phyloP scores from a whole-genome alignment of 2,888 invertebrate genomes.

The Meteorus colon region DNA sequence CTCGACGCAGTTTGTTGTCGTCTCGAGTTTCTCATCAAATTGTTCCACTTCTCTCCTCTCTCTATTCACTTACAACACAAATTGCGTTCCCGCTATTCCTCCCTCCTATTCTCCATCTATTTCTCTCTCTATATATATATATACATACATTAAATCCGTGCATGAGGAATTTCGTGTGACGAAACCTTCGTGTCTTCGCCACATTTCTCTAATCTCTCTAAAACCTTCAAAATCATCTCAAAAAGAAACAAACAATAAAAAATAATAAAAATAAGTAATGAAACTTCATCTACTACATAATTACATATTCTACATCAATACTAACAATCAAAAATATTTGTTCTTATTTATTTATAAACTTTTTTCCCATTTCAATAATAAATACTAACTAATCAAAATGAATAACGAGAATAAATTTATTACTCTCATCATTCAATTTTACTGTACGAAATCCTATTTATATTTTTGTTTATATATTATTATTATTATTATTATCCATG shows the following conservation, averaged over 20 bases:
- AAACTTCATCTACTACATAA: neutral
- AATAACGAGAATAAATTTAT: neutral
- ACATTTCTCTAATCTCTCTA: slow-evolving; percentile 13
- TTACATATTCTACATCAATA: too few relatives aligned
- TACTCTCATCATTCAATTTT: neutral
- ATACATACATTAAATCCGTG: slow-evolving; percentile 1
- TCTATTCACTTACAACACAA: neutral
- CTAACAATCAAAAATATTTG: too few relatives aligned
- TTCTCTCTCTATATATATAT: neutral
- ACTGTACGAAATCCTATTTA: neutral
- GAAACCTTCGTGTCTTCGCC: slow-evolving; percentile 19
- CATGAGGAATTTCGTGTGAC: slow-evolving; percentile 28
- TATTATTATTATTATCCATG: neutral
- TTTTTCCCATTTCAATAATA: too few relatives aligned
- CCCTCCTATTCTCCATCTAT: neutral
- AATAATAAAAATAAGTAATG: neutral
- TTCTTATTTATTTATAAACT: too few relatives aligned
- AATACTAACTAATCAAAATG: too few relatives aligned
- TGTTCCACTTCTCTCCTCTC: neutral
- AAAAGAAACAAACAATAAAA: neutral
- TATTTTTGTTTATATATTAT: neutral
- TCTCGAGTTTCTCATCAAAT: slow-evolving; percentile 30
- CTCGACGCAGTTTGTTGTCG: slow-evolving; percentile 7
- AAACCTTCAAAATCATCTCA: neutral
- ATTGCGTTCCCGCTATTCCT: neutral